Conservation (phyloP, 2,888 invertebrate genomes). For the Drosophila gaucha region DNA sequence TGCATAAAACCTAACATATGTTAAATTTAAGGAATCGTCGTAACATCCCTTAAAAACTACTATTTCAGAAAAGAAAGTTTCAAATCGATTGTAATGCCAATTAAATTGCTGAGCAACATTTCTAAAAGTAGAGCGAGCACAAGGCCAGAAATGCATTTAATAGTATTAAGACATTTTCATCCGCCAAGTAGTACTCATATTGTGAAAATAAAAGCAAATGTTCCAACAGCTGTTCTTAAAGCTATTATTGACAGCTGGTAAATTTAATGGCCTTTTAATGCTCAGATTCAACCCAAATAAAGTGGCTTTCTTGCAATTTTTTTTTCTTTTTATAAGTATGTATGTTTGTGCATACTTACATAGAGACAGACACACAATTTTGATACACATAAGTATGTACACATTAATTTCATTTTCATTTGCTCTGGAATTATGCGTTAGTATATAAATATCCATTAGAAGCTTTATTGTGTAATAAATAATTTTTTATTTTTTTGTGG, state of each 20-base stretch:
- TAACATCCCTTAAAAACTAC: background rate
- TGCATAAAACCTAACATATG: background rate
- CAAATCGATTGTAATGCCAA: constrained; percentile 7
- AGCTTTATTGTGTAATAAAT: constrained; percentile 36
- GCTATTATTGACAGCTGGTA: constrained; percentile 58
- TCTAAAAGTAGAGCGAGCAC: background rate
- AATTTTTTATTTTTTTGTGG: constrained; percentile 20
- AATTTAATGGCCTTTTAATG: constrained; percentile 55
- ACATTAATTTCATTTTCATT: constrained; percentile 10
- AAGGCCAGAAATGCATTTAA: constrained; percentile 20
- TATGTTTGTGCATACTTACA: background rate
- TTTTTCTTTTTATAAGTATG: constrained; percentile 23
- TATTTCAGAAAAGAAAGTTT: constrained; percentile 7
- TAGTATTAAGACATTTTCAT: constrained; percentile 11
- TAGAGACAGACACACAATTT: constrained; percentile 4
- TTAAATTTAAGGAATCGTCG: background rate
- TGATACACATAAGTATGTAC: constrained; percentile 15
- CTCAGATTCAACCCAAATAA: constrained; percentile 42
- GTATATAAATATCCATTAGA: constrained; percentile 35
- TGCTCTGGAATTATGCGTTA: constrained; percentile 11
- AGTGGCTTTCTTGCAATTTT: constrained; percentile 12
- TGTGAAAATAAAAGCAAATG: constrained; percentile 37
- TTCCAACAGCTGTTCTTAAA: constrained; percentile 40
- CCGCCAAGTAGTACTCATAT: constrained; percentile 24
- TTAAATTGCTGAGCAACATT: background rate